Evolutionary conservation across 2,113 vertebrate species (phyloP), one percentile per base, ranked within the genome.

Genomic region (Forbesichthys agassizii): DNA sequence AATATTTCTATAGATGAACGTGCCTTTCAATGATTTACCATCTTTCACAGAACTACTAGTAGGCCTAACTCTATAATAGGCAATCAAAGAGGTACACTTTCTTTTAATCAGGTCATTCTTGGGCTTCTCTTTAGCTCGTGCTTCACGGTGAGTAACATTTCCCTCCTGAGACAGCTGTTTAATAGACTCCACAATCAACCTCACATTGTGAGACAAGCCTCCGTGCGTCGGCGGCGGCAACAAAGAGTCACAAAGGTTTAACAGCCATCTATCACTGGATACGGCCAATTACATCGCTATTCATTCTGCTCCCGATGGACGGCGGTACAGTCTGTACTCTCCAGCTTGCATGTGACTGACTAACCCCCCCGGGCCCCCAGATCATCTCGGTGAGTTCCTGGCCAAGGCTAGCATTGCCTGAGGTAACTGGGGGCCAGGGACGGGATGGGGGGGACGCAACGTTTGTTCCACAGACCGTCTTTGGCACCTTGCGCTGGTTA

Each of bases 131-230:
- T 61, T 62, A 70, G 75, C 72, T 63, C 12, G 54, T 16, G 76
- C 57, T 53, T 82, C 48, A 51, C 78, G 5, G 67, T 59, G 52
- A 79, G 64, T 69, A 65, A 76, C 58, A 12, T 71, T 79, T 79
- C 82, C 82, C 83, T 82, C 83, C 78, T 54, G 87, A 79, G 87
- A 73, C 64, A 27, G 67, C 49, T 66, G 66, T 83, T 84, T 86
- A 85, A 87, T 83, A 86, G 81, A 81, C 82, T 83, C 14, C 78
- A 77, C 88, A 84, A 89, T 88, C 86, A 89, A 81, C 84, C 86
- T 88, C 85, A 84, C 60, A 84, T 87, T 81, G 84, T 83, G 84
- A 80, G 71, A 88, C 69, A 68, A 77, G 78, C 67, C 75, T 77
- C 63, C n/a, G 66, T 79, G 79, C 64, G 69, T 72, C 57, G 49